A percentile compares a stretch with the other conserved stretches of the same genome.
Conservation (phyloP, 2,888 invertebrate genomes). For the Drosophila buzzatii region DNA sequence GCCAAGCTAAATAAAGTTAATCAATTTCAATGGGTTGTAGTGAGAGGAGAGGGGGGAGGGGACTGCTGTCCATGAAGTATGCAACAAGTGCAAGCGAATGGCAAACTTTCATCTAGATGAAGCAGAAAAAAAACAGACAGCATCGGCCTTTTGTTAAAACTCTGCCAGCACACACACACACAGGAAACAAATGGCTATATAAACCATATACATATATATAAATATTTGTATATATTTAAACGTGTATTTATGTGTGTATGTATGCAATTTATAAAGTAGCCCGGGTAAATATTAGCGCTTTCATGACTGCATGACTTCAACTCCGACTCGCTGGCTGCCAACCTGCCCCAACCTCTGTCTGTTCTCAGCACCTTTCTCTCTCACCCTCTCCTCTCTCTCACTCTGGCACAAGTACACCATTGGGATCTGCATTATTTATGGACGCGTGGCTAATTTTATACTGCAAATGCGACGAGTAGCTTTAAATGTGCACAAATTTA, state of each 20-base stretch:
- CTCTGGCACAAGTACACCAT: slow-evolving; percentile 57
- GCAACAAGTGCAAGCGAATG: slow-evolving; percentile 57
- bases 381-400: background rate
- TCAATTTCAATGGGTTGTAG: slow-evolving; percentile 64
- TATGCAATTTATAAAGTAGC: slow-evolving; percentile 13
- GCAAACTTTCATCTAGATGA: slow-evolving; percentile 64
- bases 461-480: slow-evolving; percentile 33
- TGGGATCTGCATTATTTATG: slow-evolving; percentile 70
- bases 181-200: slow-evolving; percentile 17
- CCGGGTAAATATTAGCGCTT: slow-evolving; percentile 23
- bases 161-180: slow-evolving; percentile 26
- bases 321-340: background rate
- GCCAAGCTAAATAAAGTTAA: slow-evolving; percentile 74
- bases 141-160: slow-evolving; percentile 45
- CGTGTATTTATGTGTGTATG: background rate
- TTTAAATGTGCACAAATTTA: slow-evolving; percentile 41
- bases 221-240: background rate
- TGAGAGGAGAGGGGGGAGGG: background rate
- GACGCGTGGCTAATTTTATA: slow-evolving; percentile 54
- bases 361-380: background rate
- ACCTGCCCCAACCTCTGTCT: background rate
- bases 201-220: slow-evolving; percentile 8
- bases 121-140: slow-evolving; percentile 38
- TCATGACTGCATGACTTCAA: background rate
- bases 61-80: slow-evolving; percentile 27